phyloP scores from a whole-genome alignment of 2,113 vertebrate genomes.

The Corythornis cristatus region DNA sequence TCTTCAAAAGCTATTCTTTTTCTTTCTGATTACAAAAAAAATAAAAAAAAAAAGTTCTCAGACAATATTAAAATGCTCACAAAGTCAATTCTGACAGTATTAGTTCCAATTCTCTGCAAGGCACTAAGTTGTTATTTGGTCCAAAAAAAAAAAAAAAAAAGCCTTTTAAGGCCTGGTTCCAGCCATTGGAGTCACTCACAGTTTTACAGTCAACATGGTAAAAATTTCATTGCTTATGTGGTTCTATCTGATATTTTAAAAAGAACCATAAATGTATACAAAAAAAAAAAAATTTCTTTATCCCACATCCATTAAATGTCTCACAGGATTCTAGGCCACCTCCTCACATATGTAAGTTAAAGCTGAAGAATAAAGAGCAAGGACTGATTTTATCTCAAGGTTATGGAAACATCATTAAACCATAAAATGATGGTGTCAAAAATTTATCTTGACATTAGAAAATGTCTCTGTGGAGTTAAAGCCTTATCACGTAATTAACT shows the following conservation, averaged over 20 bases:
- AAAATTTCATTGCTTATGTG: neutral
- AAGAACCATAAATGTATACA: neutral
- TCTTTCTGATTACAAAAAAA: neutral
- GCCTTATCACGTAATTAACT: slow-evolving; percentile 33
- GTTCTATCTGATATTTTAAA: neutral
- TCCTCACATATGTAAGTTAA: slow-evolving; percentile 19
- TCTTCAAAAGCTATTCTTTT: neutral
- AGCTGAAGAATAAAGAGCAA: slow-evolving; percentile 47
- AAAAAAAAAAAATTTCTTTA: neutral
- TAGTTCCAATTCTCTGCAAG: neutral
- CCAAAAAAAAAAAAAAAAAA: neutral
- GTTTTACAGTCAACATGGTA: neutral
- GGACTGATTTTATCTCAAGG: slow-evolving; percentile 68
- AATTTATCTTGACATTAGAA: slow-evolving; percentile 63
- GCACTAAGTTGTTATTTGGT: neutral
- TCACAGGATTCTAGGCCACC: slow-evolving; percentile 4
- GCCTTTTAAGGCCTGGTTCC: neutral
- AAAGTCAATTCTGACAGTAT: neutral
- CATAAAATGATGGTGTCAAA: slow-evolving; percentile 36
- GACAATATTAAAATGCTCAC: neutral
- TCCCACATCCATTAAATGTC: neutral
- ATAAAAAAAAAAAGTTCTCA: neutral
- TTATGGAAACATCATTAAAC: slow-evolving; percentile 62
- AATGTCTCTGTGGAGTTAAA: slow-evolving; percentile 54
- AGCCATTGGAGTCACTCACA: neutral